Evolutionary conservation across 2,888 invertebrate species (phyloP), one percentile per base, ranked within the genome.

Genomic region (Drosophila tanythrix): DNA sequence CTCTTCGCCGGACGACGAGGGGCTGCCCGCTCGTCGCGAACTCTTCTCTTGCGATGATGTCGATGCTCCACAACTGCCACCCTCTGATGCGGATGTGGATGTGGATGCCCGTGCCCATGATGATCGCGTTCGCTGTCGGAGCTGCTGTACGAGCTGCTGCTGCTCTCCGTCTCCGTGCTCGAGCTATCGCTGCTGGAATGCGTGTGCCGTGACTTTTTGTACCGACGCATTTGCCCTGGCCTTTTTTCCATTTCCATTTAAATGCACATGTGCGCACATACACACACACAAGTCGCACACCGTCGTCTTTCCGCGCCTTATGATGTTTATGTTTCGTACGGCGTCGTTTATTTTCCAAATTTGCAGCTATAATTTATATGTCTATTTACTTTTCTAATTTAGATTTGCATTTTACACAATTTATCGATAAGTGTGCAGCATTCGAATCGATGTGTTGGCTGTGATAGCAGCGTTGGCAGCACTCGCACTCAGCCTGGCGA

Each of bases 1-100:
- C 58, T 93, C 90, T 64, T 93, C 92, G 76, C 96, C 96, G 5
- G 96, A 96, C 13, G 96, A 96, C 13, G 96, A 95, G 0, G 68
- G 69, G 53, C 89, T 85, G 46, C 83, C 80, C 0, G 87, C 82
- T 0, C 84, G 87, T 40, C 95, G 94, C 60, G 94, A 67, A 29
- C 79, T 71, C 82, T 93, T 93, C 93, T 92, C 40, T 94, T 94
- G 71, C 94, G 94, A 70, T 94, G 92, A 52, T 93, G 91, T 0
- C 90, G 91, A 0, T 90, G 79, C 31, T 89, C 89, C 0, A 53
- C 72, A 7, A 69, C 62, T 3, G 40, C 31, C 2, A 43, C 57
- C 21, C 89, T 81, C 31, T 81, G 79, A 59, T 90, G 80, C 10
- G 74, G 82, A 58, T 88, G 84, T 0, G 31, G 60, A 36, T 90